Evolutionary conservation across 2,888 invertebrate genomes (phyloP).

Genomic region (Oegoconia quadripuncta): DNA sequence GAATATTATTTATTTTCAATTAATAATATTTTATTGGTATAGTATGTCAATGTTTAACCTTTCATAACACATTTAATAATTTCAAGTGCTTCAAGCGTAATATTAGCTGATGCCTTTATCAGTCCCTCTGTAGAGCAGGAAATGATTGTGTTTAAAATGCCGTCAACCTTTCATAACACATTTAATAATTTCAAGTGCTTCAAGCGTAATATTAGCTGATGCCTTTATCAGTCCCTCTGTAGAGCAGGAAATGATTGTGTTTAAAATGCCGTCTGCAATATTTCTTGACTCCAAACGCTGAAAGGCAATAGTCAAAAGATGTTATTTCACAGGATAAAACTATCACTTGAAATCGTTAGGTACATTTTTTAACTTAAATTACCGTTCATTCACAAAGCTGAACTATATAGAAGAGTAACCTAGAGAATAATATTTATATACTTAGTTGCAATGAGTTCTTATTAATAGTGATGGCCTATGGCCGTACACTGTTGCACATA

Average conservation of each 20-base stretch:
- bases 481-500: too few relatives aligned
- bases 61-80: constrained; percentile 32
- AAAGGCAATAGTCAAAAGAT: too few relatives aligned
- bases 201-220: constrained; percentile 29
- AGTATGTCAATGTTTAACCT: constrained; percentile 8
- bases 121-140: constrained; percentile 39
- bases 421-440: too few relatives aligned
- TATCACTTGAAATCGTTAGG: too few relatives aligned
- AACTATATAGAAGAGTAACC: too few relatives aligned
- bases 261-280: constrained; percentile 33
- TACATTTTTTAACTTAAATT: too few relatives aligned
- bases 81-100: constrained; percentile 30
- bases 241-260: constrained; percentile 33
- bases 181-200: constrained; percentile 31
- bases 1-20: neutral
- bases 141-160: constrained; percentile 32
- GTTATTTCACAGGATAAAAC: too few relatives aligned
- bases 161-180: too few relatives aligned
- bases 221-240: constrained; percentile 38
- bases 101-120: constrained; percentile 30
- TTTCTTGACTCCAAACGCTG: constrained; percentile 34
- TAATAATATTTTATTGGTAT: too few relatives aligned
- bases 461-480: too few relatives aligned
- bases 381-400: too few relatives aligned
- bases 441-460: too few relatives aligned